A percentile compares a stretch with the other conserved stretches of the same genome.
Evolutionary conservation across 2,888 invertebrate genomes (phyloP).

Genomic region (Archips xylosteana): DNA sequence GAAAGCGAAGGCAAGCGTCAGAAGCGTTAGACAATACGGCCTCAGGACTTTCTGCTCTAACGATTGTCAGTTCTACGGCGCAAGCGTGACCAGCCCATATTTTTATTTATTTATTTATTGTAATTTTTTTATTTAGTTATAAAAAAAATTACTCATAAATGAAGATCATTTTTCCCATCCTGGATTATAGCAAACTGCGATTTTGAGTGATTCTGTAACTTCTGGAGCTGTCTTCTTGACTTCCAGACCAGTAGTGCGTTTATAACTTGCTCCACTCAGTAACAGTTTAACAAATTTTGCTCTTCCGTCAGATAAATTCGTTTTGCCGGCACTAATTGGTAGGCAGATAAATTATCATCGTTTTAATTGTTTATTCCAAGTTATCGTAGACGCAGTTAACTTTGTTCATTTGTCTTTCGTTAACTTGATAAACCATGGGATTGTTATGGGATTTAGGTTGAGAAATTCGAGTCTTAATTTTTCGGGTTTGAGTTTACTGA

Average conservation of each 20-base stretch:
- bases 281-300: slow-evolving; percentile 52
- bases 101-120: too few species aligned
- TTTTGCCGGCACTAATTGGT: slow-evolving; percentile 64
- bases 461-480: neutral
- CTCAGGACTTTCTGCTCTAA: too few species aligned
- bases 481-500: neutral
- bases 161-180: too few species aligned
- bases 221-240: neutral
- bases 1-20: too few species aligned
- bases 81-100: too few species aligned
- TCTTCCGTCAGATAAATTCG: slow-evolving; percentile 59
- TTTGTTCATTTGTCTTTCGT: slow-evolving; percentile 46
- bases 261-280: slow-evolving; percentile 15
- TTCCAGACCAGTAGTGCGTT: neutral
- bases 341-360: slow-evolving; percentile 66
- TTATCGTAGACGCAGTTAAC: slow-evolving; percentile 57
- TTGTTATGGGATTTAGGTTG: slow-evolving; percentile 12
- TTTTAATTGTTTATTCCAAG: slow-evolving; percentile 67
- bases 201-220: neutral
- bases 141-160: too few species aligned
- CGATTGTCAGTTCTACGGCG: too few species aligned
- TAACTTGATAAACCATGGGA: slow-evolving; percentile 39
- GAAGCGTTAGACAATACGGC: too few species aligned
- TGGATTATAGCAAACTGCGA: too few species aligned
- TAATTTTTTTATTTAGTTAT: too few species aligned